Percentiles rank a stretch among this genome's conserved stretches.
Evolutionary conservation across 2,797 vertebrate genomes (phyloP).

Genomic region (Neosalanx taihuensis): DNA sequence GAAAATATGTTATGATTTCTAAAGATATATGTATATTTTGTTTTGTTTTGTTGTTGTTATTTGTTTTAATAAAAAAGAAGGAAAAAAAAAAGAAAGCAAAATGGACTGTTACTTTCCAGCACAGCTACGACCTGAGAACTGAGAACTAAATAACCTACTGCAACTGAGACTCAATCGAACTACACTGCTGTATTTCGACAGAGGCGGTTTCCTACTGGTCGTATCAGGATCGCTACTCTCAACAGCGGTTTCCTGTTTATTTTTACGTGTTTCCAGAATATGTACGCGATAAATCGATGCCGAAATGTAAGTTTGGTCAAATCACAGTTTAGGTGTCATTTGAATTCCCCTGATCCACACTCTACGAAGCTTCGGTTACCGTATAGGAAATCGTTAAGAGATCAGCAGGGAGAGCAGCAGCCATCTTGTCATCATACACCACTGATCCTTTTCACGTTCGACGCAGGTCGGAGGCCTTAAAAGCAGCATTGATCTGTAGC

Average conservation of each 20-base stretch:
- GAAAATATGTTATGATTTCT: too few relatives aligned
- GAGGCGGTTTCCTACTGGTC: neutral
- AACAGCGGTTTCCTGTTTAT: neutral
- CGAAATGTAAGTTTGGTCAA: neutral
- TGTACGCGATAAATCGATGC: neutral
- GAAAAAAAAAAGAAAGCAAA: constrained; percentile 34
- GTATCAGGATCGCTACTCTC: neutral
- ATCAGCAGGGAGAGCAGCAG: constrained; percentile 62
- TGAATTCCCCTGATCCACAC: constrained; percentile 37
- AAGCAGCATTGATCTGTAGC: constrained; percentile 59
- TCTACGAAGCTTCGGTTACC: constrained; percentile 40
- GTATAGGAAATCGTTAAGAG: constrained; percentile 68
- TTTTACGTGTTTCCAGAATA: neutral
- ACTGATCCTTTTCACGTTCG: constrained; percentile 49
- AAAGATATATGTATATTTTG: too few relatives aligned
- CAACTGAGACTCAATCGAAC: constrained; percentile 38
- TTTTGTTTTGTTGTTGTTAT: too few relatives aligned
- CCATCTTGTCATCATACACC: constrained; percentile 62
- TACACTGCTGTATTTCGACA: constrained; percentile 26
- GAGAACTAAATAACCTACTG: constrained; percentile 51
- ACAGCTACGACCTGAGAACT: constrained; percentile 10
- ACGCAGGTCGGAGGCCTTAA: constrained; percentile 34
- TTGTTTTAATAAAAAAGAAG: too few relatives aligned
- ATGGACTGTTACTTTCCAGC: constrained; percentile 57
- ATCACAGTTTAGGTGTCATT: constrained; percentile 25